Base-by-base conservation (phyloP, 2,797 vertebrate species). In the Myotis daubentonii region DNA sequence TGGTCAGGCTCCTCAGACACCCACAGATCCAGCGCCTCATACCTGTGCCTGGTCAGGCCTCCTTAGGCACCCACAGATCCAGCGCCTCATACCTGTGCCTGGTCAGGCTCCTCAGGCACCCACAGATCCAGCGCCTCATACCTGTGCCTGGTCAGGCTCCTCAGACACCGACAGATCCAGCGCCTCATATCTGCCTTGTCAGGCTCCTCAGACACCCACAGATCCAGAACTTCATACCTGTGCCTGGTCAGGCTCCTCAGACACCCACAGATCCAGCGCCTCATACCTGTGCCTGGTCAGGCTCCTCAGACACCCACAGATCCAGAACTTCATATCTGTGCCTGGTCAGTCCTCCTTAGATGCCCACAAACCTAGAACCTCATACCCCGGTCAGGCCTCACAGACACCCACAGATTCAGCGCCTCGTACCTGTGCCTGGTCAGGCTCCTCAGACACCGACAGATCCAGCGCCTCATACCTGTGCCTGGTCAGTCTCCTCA, bases 381-480 rank as follows among this genome's bases (percentile, higher is more conserved):
- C 23, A 38, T 16, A 76, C 36, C 62, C 33, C 20, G 23, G 0
- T 0, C 10, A 1, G 0, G 11, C 2, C 28, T 3, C 20, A n/a
- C 20, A n/a, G 65, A 17, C 22, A 51, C 1, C 2, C 6, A 8
- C n/a, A 90, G 53, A 30, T 6, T 51, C 17, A 22, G 41, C 0
- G 2, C 28, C 3, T 25, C 15, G 20, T 36, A 30, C 25, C 28
- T 71, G 44, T n/a, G 12, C 19, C 20, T 6, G 44, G 1, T 5
- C 11, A 0, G 0, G 8, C 9, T 60, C 38, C 4, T 1, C 6
- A 47, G 11, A 62, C 3, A 44, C 0, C 0, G 2, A 28, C 4
- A 7, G 30, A 33, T 5, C 13, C 4, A 9, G 38, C 1, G 1
- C 38, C 38, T 5, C 53, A 55, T 55, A 55, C 53, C 53, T 55